Evolutionary conservation across 2,888 invertebrate species (phyloP).

Genomic region (Polymixis lichenea): DNA sequence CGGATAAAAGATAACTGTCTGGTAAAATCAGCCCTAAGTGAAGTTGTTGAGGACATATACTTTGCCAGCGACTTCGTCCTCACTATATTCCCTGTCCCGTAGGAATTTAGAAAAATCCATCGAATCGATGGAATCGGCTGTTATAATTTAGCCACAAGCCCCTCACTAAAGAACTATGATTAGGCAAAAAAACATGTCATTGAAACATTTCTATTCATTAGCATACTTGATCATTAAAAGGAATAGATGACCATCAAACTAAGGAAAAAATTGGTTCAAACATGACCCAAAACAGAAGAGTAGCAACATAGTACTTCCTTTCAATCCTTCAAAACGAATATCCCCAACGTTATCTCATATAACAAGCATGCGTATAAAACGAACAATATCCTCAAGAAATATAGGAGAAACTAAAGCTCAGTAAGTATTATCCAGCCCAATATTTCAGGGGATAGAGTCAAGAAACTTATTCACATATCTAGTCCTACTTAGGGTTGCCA

Average conservation of each 20-base stretch:
- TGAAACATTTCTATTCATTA: neutral
- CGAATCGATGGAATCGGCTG: no score
- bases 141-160: no score
- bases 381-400: conserved; percentile 12
- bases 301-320: neutral
- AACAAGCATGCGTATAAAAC: neutral
- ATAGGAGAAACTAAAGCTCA: conserved; percentile 2
- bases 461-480: conserved; percentile 20
- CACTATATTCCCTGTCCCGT: neutral
- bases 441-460: conserved; percentile 16
- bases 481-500: neutral
- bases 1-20: no score
- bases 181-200: conserved; percentile 3
- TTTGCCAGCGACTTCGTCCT: neutral
- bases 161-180: neutral
- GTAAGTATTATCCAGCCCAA: conserved; percentile 17
- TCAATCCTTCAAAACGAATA: neutral
- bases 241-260: neutral
- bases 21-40: no score
- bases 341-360: neutral
- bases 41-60: neutral
- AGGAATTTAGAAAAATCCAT: neutral
- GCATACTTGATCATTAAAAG: neutral
- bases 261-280: neutral
- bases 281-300: neutral